A percentile compares a stretch with the other conserved stretches of the same genome.
Conservation (phyloP, 2,888 invertebrate species). For the Platycnemis pennipes region DNA sequence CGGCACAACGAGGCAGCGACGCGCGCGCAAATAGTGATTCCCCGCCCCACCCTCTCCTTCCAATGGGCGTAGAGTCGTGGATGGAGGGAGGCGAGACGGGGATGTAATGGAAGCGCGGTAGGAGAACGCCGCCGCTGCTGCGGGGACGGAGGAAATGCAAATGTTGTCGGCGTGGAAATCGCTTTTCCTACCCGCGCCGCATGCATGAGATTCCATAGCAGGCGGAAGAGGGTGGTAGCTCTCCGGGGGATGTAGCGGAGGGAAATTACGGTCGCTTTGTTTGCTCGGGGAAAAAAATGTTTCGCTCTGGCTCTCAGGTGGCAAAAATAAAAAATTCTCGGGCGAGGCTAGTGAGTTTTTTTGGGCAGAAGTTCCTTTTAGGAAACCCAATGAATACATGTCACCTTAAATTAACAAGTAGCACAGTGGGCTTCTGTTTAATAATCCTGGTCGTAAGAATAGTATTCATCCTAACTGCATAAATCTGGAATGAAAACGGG, state of each 20-base stretch:
- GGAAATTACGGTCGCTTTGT: background rate
- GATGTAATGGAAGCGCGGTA: background rate
- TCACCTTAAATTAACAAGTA: too few relatives aligned
- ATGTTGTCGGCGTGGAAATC: background rate
- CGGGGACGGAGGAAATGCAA: background rate
- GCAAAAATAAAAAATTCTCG: background rate
- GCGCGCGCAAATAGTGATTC: background rate
- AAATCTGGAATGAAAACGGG: too few relatives aligned
- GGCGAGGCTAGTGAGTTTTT: background rate
- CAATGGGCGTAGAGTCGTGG: background rate
- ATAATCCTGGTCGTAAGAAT: too few relatives aligned
- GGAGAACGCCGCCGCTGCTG: background rate
- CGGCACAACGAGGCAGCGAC: background rate
- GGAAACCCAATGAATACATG: too few relatives aligned
- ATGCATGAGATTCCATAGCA: constrained; percentile 3
- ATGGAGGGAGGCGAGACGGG: background rate
- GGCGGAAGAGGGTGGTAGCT: background rate
- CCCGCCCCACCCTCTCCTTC: background rate
- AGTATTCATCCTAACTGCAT: too few relatives aligned
- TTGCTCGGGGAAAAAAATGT: background rate
- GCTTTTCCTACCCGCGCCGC: background rate
- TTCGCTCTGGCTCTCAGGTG: background rate
- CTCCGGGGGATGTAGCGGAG: background rate
- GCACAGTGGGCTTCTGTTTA: too few relatives aligned
- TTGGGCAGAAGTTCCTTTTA: too few relatives aligned